These are phyloP conservation scores for Zenarchopterus dispar DNA, from an alignment of 2,797 vertebrate species.

Conservation along the genomic window DNA sequence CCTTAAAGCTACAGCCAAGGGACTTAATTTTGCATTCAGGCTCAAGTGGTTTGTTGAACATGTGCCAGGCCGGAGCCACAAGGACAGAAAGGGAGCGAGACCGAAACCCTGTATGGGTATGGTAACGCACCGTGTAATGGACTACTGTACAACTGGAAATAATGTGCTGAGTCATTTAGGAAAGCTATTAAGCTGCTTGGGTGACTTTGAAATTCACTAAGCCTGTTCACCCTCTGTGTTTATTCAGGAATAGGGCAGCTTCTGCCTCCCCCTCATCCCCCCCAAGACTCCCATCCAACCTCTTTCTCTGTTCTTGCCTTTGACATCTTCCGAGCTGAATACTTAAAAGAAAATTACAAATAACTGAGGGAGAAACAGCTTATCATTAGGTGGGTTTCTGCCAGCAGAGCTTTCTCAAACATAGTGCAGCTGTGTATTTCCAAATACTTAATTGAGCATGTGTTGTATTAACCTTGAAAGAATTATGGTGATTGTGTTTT, in stretches of 20 bases:
- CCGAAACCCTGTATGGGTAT: constrained; percentile 50
- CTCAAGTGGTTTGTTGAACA: constrained; percentile 78
- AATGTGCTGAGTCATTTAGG: constrained; percentile 81
- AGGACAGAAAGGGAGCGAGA: constrained; percentile 50
- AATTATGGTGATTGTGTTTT: constrained; percentile 63
- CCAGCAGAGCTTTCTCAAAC: constrained; percentile 47
- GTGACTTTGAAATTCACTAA: constrained; percentile 80
- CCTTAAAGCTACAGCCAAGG: constrained; percentile 60
- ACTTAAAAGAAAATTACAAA: constrained; percentile 72
- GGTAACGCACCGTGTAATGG: constrained; percentile 74
- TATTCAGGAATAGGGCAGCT: constrained; percentile 67
- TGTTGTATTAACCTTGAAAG: constrained; percentile 74
- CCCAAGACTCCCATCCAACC: constrained; percentile 21
- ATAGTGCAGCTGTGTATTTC: constrained; percentile 43
- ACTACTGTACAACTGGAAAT: constrained; percentile 76
- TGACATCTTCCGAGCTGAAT: constrained; percentile 68
- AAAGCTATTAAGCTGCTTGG: constrained; percentile 76
- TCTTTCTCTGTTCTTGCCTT: constrained; percentile 46
- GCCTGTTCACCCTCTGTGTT: constrained; percentile 67
- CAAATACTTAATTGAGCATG: constrained; percentile 71
- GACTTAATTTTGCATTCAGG: constrained; percentile 73
- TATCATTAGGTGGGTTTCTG: constrained; percentile 60
- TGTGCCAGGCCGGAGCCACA: constrained; percentile 65
- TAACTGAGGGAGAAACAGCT: constrained; percentile 54
- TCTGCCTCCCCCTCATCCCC: constrained; percentile 34